Percentiles rank a stretch among this genome's conserved stretches.
Evolutionary conservation across 2,113 vertebrate species (phyloP).

Genomic region (Oncorhynchus masou): DNA sequence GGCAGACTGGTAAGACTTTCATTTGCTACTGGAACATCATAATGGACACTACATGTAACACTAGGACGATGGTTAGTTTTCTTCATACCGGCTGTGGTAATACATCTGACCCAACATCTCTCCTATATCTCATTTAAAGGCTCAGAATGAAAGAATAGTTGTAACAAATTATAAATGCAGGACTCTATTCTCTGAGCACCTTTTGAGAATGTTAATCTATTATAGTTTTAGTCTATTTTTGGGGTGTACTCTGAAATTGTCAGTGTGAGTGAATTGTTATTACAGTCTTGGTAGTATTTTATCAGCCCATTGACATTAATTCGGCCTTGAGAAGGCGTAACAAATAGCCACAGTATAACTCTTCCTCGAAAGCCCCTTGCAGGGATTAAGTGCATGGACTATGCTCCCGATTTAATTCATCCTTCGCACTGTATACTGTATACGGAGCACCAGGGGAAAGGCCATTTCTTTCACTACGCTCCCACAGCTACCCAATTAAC

Average conservation of each 20-base stretch:
- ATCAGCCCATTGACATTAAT: constrained; percentile 26
- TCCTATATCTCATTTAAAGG: background rate
- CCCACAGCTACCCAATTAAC: constrained; percentile 21
- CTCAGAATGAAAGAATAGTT: background rate
- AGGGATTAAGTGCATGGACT: constrained; percentile 28
- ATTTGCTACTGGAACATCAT: background rate
- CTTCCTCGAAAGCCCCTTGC: constrained; percentile 12
- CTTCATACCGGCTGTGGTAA: too few relatives aligned
- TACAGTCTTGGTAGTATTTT: constrained; percentile 20
- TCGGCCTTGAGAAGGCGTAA: constrained; percentile 20
- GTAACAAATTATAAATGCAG: background rate
- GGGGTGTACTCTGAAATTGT: background rate
- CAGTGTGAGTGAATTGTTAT: constrained; percentile 15
- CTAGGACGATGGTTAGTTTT: background rate
- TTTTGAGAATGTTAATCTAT: background rate
- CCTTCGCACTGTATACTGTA: background rate
- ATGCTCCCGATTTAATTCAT: constrained; percentile 23
- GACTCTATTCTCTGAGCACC: background rate
- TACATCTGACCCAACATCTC: background rate
- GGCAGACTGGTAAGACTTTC: constrained; percentile 89
- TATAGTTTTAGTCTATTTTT: background rate
- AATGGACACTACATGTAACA: background rate
- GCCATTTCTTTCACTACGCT: background rate
- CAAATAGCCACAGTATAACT: constrained; percentile 11
- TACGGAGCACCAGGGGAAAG: constrained; percentile 3